These are phyloP conservation scores for Dermatemys mawii DNA, from an alignment of 2,113 vertebrate genomes.

Conservation along the genomic window DNA sequence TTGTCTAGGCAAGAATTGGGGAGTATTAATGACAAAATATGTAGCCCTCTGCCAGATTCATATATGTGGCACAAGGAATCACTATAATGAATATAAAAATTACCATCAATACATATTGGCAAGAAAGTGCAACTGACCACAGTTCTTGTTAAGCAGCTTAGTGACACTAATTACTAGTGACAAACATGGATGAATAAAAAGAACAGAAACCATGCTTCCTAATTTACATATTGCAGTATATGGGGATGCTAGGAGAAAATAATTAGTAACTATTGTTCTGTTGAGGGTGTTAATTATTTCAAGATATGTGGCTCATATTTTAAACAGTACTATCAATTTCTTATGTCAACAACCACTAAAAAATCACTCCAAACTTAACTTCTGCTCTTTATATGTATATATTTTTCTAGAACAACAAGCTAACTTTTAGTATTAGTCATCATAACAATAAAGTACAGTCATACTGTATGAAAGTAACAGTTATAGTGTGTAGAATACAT, in stretches of 20 bases:
- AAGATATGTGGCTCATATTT: neutral
- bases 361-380: neutral
- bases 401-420: neutral
- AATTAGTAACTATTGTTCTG: neutral
- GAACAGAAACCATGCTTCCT: neutral
- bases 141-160: neutral
- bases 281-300: neutral
- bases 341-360: neutral
- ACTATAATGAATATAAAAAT: neutral
- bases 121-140: neutral
- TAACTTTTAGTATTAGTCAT: neutral
- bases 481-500: neutral
- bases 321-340: neutral
- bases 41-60: neutral
- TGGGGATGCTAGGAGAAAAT: neutral
- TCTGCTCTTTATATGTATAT: neutral
- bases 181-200: neutral
- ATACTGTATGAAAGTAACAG: neutral
- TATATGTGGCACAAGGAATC: neutral
- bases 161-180: neutral
- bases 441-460: neutral
- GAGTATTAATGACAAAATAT: neutral
- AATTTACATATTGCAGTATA: neutral
- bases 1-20: neutral
- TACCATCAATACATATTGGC: neutral